Percentiles rank a stretch among this genome's conserved stretches.
These are phyloP conservation scores for Drepanosiphum platanoidis DNA, from an alignment of 2,888 invertebrate genomes.

Conservation along the genomic window DNA sequence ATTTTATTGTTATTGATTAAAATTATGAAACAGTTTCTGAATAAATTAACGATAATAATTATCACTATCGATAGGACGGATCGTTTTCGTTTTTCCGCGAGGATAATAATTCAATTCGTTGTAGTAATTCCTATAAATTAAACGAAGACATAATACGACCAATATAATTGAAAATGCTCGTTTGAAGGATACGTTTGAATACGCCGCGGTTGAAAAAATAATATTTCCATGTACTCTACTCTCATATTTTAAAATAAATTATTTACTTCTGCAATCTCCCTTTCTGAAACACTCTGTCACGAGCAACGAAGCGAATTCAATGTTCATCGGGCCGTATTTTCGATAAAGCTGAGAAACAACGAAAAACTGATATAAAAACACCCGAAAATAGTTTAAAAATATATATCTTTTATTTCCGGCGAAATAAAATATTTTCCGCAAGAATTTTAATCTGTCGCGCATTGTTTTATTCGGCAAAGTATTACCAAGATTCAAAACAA, in stretches of 20 bases:
- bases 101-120: no score
- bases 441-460: neutral
- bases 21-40: no score
- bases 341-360: constrained; percentile 17
- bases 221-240: neutral
- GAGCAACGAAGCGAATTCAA: constrained; percentile 13
- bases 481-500: neutral
- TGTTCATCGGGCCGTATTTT: constrained; percentile 38
- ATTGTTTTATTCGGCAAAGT: neutral
- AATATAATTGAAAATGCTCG: no score
- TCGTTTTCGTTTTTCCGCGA: no score
- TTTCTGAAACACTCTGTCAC: constrained; percentile 4
- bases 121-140: no score
- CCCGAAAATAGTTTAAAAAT: neutral
- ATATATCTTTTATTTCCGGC: neutral
- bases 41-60: no score
- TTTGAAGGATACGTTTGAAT: neutral
- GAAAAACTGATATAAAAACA: neutral
- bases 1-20: no score
- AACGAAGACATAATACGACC: neutral
- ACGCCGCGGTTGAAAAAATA: neutral
- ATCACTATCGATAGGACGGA: no score
- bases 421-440: neutral
- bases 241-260: constrained; percentile 11
- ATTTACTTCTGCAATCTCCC: neutral